Evolutionary conservation across 2,113 vertebrate genomes (phyloP).

Genomic region (Periophthalmus modestus): DNA sequence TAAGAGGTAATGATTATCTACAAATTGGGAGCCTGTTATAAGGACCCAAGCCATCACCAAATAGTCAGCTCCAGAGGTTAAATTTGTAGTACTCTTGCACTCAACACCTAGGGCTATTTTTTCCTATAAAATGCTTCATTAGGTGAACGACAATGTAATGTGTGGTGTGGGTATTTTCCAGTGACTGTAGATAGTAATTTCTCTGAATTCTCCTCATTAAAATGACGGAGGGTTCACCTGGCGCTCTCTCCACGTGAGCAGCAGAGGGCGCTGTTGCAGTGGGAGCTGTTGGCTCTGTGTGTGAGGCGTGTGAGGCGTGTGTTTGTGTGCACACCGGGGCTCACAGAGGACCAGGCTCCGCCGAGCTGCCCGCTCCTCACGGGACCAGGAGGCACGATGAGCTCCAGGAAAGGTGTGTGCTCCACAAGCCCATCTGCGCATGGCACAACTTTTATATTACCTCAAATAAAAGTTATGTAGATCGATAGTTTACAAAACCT

Average conservation of each 20-base stretch:
- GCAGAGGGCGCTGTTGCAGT: constrained; percentile 56
- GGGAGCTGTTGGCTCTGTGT: background rate
- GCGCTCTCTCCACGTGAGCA: constrained; percentile 14
- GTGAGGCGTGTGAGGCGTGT: background rate
- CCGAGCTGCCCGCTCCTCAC: constrained; percentile 58
- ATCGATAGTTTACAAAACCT: background rate
- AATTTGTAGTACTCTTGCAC: too few species aligned
- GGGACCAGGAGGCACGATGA: constrained; percentile 81
- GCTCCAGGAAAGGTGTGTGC: constrained; percentile 88
- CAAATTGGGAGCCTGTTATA: too few species aligned
- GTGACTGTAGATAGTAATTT: background rate
- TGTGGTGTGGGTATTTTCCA: background rate
- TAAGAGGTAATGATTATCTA: too few species aligned
- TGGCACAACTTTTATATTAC: background rate
- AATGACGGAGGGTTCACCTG: background rate
- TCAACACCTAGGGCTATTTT: too few species aligned
- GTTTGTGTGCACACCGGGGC: constrained; percentile 12
- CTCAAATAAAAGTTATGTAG: constrained; percentile 7
- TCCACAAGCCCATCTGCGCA: constrained; percentile 9
- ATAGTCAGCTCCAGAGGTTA: too few species aligned
- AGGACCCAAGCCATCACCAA: too few species aligned
- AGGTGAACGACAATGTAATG: background rate
- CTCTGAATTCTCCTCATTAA: background rate
- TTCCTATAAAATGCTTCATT: background rate
- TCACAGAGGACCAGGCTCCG: constrained; percentile 32